phyloP scores from a whole-genome alignment of 1,140 invertebrate species.

The Drosophila prosaltans region DNA sequence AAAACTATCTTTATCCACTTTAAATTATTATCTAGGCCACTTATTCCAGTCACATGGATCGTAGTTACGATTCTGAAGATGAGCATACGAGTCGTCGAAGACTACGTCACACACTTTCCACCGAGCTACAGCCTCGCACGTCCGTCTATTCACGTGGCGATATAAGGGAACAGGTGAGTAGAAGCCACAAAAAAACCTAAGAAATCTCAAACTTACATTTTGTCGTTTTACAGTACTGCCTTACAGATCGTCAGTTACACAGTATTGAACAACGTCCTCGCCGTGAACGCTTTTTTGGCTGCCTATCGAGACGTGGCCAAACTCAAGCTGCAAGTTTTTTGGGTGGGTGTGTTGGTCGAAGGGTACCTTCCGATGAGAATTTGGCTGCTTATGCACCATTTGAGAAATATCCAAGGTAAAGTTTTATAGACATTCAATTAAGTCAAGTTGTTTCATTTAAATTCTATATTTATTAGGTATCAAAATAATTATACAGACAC shows the following conservation, averaged over 20 bases:
- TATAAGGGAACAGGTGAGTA: conserved; percentile 86
- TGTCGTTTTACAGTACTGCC: conserved; percentile 90
- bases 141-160: conserved; percentile 95
- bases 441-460: no score
- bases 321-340: conserved; percentile 85
- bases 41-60: conserved; percentile 86
- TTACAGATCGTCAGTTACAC: conserved; percentile 93
- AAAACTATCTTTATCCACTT: conserved; percentile 22
- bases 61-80: conserved; percentile 89
- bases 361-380: conserved; percentile 93
- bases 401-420: conserved; percentile 87
- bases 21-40: conserved; percentile 84
- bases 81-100: conserved; percentile 86
- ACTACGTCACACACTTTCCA: conserved; percentile 84
- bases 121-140: conserved; percentile 84
- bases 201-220: no score
- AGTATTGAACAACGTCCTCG: conserved; percentile 91
- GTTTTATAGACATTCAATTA: neutral
- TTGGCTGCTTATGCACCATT: conserved; percentile 89
- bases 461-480: conserved; percentile 43
- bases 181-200: neutral
- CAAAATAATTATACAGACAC: conserved; percentile 73
- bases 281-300: conserved; percentile 91
- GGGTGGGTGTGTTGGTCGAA: conserved; percentile 92
- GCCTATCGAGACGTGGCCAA: conserved; percentile 86